Conservation (phyloP, 1,140 invertebrate species). For the Drosophila sturtevanti region DNA sequence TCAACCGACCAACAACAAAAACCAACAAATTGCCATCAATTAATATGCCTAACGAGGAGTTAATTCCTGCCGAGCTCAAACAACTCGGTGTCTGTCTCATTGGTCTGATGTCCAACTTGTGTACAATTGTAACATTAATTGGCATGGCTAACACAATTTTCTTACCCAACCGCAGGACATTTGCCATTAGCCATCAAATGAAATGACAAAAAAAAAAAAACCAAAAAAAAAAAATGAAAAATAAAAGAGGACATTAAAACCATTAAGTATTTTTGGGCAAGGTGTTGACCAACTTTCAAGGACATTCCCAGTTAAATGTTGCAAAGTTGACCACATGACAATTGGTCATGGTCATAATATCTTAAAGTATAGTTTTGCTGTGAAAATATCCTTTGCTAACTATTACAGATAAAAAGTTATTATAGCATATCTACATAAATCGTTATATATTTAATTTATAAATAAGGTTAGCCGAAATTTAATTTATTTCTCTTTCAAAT, state of each 20-base stretch:
- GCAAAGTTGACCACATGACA: conserved; percentile 1
- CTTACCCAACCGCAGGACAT: conserved; percentile 29
- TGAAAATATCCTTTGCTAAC: no score
- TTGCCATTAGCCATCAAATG: neutral
- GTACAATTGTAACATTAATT: conserved; percentile 65
- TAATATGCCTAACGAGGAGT: conserved; percentile 41
- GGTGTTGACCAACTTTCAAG: conserved; percentile 26
- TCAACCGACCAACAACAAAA: neutral
- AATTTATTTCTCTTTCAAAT: no score
- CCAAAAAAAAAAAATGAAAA: conserved; percentile 20
- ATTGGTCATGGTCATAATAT: conserved; percentile 28
- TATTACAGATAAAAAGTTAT: no score
- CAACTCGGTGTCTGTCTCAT: neutral
- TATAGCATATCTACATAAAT: no score
- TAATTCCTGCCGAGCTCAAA: neutral
- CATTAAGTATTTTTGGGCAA: conserved; percentile 9
- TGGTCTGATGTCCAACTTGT: neutral
- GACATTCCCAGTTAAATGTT: conserved; percentile 7
- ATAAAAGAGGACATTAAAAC: neutral
- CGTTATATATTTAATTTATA: no score
- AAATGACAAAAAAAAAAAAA: neutral
- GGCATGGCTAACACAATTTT: conserved; percentile 86
- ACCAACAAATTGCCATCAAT: conserved; percentile 20
- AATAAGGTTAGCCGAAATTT: no score
- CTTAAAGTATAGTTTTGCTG: neutral